These are phyloP conservation scores for Mastigias papua DNA, from an alignment of 30 jellyfish, hydroid and myxozoan genomes.

Conservation along the genomic window DNA sequence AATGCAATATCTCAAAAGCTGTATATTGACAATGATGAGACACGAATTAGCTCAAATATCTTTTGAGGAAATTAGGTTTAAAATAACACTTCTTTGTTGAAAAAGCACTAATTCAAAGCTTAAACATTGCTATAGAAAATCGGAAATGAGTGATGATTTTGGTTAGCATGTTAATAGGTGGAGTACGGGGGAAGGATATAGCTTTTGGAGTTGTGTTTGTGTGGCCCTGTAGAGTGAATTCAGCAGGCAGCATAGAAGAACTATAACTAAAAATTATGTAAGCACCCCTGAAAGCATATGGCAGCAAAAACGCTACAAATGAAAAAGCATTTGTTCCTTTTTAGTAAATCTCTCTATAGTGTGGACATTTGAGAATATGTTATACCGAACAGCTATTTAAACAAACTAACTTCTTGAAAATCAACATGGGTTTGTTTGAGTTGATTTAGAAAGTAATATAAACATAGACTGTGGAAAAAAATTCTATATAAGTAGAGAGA, in stretches of 20 bases:
- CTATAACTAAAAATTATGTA: background rate
- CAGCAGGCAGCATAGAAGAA: background rate
- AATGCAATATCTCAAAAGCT: no score
- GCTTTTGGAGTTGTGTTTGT: background rate
- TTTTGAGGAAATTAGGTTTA: background rate
- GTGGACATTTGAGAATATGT: background rate
- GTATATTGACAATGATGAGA: no score
- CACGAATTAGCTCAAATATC: no score
- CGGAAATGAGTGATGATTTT: background rate
- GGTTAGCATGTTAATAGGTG: background rate
- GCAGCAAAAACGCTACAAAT: background rate
- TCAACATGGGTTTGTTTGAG: background rate
- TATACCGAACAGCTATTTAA: background rate
- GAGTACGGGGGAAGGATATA: background rate
- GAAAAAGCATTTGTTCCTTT: background rate
- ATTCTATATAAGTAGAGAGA: background rate
- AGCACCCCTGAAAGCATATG: background rate
- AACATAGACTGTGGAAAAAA: background rate
- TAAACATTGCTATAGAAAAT: background rate
- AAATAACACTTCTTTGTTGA: background rate
- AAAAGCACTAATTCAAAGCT: background rate
- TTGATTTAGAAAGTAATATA: background rate
- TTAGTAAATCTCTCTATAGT: background rate
- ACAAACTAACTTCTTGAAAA: background rate
- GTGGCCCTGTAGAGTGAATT: background rate